Percentiles rank a stretch among this genome's conserved stretches.
phyloP scores from a whole-genome alignment of 2,888 invertebrate genomes.

The Adineta ricciae region DNA sequence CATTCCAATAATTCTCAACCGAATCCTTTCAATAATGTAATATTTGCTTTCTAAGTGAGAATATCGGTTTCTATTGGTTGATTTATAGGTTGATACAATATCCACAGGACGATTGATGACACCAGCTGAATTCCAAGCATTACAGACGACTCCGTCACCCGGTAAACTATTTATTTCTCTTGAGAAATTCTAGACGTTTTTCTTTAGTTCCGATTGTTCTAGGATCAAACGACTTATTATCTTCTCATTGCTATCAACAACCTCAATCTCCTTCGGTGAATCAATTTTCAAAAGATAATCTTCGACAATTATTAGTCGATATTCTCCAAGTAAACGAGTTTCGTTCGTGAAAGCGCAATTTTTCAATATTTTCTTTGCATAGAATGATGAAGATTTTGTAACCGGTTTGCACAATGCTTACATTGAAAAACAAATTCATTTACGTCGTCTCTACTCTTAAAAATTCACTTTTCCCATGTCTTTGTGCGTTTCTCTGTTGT shows the following conservation, averaged over 20 bases:
- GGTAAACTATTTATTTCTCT: no score
- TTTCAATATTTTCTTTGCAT: neutral
- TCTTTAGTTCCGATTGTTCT: no score
- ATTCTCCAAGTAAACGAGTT: conserved; percentile 10
- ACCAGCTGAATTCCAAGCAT: neutral
- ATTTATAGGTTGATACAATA: neutral
- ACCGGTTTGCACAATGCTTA: neutral
- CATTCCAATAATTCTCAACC: neutral
- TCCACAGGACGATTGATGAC: neutral
- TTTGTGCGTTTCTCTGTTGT: neutral
- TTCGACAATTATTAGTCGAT: neutral
- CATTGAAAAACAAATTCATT: neutral
- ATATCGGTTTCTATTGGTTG: neutral
- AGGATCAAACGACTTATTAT: neutral
- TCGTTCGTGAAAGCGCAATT: no score
- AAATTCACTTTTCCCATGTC: neutral
- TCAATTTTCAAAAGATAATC: neutral
- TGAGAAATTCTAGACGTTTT: no score
- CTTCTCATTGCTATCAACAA: neutral
- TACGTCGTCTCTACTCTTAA: neutral
- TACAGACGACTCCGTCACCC: neutral
- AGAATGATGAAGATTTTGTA: conserved; percentile 8
- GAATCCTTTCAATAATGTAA: neutral
- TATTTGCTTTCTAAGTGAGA: neutral
- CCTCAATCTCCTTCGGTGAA: neutral